Evolutionary conservation across 2,797 vertebrate species (phyloP).

Genomic region (Betta splendens): DNA sequence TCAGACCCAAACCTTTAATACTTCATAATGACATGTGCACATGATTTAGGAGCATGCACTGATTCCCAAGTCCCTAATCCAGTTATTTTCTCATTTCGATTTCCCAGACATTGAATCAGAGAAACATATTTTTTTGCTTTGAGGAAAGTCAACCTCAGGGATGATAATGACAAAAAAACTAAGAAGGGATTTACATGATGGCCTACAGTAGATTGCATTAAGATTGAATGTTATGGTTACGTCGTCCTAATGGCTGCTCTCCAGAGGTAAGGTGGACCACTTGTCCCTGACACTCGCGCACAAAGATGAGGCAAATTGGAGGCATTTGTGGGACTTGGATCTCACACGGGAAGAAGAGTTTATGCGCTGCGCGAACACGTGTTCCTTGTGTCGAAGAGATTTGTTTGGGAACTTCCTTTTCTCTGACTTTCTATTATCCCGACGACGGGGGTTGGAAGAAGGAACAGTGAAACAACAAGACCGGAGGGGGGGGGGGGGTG

Average conservation of each 20-base stretch:
- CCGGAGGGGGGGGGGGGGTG: conserved; percentile 16
- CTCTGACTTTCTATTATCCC: conserved; percentile 61
- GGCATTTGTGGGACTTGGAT: conserved; percentile 49
- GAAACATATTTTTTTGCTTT: conserved; percentile 78
- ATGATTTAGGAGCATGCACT: conserved; percentile 80
- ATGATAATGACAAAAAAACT: conserved; percentile 76
- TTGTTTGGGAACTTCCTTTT: conserved; percentile 72
- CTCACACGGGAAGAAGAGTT: conserved; percentile 34
- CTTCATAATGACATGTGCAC: conserved; percentile 80
- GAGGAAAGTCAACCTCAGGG: conserved; percentile 75
- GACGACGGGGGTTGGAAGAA: conserved; percentile 40
- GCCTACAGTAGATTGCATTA: conserved; percentile 74
- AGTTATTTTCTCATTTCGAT: conserved; percentile 83
- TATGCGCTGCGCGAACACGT: conserved; percentile 57
- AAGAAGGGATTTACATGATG: conserved; percentile 78
- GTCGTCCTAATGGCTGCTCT: conserved; percentile 66
- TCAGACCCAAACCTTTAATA: conserved; percentile 79
- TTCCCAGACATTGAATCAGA: conserved; percentile 82
- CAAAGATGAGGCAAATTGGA: conserved; percentile 66
- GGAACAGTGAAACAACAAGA: conserved; percentile 25
- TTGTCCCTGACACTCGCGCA: conserved; percentile 53
- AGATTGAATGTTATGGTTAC: conserved; percentile 73
- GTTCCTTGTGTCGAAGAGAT: conserved; percentile 60
- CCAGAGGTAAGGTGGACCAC: conserved; percentile 62
- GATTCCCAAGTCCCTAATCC: conserved; percentile 83